A percentile compares a stretch with the other conserved stretches of the same genome.
phyloP scores from a whole-genome alignment of 1,140 invertebrate species.

The Nasonia giraulti region DNA sequence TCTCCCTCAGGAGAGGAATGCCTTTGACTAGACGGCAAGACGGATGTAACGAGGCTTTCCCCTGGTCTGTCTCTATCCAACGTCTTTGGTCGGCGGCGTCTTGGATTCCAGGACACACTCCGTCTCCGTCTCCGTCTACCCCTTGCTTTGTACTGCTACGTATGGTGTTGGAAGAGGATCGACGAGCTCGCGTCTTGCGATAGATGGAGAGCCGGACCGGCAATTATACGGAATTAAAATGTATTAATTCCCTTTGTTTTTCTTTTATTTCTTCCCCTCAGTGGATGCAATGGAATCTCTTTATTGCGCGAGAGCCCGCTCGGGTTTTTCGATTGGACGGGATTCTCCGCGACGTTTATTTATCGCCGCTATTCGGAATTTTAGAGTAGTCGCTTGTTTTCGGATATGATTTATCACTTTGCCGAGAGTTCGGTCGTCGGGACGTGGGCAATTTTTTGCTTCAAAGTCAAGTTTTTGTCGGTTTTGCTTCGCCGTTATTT shows the following conservation, averaged over 20 bases:
- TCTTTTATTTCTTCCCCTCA: background rate
- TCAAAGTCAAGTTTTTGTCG: background rate
- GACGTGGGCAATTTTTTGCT: background rate
- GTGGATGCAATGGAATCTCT: background rate
- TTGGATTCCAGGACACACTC: background rate
- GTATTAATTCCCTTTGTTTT: background rate
- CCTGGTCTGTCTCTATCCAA: background rate
- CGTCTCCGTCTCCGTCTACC: background rate
- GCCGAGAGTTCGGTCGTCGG: background rate
- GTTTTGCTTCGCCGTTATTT: too few relatives aligned
- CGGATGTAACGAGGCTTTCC: conserved; percentile 11
- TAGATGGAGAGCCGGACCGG: background rate
- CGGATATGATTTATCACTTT: background rate
- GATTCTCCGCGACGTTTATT: background rate
- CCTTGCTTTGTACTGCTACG: background rate
- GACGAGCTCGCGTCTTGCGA: background rate
- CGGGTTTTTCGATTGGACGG: too few relatives aligned
- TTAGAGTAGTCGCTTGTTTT: background rate
- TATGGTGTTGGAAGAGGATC: background rate
- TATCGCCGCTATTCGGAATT: background rate
- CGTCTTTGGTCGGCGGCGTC: conserved; percentile 1
- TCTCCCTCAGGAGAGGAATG: conserved; percentile 10
- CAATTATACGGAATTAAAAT: conserved; percentile 7
- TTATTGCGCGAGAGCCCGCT: background rate
- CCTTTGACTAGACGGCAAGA: conserved; percentile 6